phyloP scores from a whole-genome alignment of 2,797 vertebrate species.

The Danio jaintianensis region DNA sequence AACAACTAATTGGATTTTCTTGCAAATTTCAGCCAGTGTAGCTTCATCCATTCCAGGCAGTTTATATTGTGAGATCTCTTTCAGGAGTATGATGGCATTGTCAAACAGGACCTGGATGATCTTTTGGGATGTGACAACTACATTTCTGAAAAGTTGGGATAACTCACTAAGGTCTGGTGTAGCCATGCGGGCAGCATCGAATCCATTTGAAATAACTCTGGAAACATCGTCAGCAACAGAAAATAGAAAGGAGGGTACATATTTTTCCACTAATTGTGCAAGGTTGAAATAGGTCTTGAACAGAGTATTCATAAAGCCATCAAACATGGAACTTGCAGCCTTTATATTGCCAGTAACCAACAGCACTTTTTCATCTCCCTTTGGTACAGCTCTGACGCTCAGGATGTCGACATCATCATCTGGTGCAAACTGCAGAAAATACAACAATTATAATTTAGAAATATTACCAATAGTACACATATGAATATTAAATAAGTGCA shows the following conservation, averaged over 20 bases:
- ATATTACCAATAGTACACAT: background rate
- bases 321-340: slow-evolving; percentile 73
- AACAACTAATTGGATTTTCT: slow-evolving; percentile 67
- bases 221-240: no score
- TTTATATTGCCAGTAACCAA: slow-evolving; percentile 82
- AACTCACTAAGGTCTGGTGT: slow-evolving; percentile 73
- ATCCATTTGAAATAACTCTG: slow-evolving; percentile 53
- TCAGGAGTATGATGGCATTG: slow-evolving; percentile 78
- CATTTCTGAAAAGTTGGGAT: slow-evolving; percentile 72
- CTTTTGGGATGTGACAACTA: slow-evolving; percentile 69
- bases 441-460: background rate
- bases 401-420: slow-evolving; percentile 82
- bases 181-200: slow-evolving; percentile 64
- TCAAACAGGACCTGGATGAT: slow-evolving; percentile 75
- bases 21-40: slow-evolving; percentile 54
- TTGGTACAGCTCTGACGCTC: slow-evolving; percentile 71
- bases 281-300: slow-evolving; percentile 76
- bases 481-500: background rate
- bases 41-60: slow-evolving; percentile 75
- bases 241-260: background rate
- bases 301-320: slow-evolving; percentile 76
- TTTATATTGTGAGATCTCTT: slow-evolving; percentile 76
- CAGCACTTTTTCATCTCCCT: slow-evolving; percentile 71
- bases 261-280: background rate
- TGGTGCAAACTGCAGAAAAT: slow-evolving; percentile 78